phyloP scores from a whole-genome alignment of 1,140 invertebrate species.

The Listronotus bonariensis region DNA sequence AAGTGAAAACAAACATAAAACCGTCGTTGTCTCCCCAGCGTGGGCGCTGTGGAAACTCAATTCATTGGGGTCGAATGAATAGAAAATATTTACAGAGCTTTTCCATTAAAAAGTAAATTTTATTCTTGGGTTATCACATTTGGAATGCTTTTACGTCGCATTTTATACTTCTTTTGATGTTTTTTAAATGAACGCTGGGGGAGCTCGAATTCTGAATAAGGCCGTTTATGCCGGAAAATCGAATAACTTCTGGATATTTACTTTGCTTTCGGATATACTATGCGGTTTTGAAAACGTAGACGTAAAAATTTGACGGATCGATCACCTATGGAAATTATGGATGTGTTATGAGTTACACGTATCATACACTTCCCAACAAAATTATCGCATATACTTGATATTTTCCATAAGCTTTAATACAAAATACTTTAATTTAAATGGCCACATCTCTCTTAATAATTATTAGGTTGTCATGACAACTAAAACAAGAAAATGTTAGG shows the following conservation, averaged over 20 bases:
- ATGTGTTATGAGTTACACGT: too few species aligned
- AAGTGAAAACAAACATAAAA: constrained; percentile 14
- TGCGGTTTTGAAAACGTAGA: background rate
- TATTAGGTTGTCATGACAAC: too few species aligned
- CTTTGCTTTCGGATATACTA: constrained; percentile 24
- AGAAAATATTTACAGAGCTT: constrained; percentile 39
- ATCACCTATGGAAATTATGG: too few species aligned
- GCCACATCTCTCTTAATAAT: too few species aligned
- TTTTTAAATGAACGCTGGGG: constrained; percentile 37
- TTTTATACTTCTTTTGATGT: constrained; percentile 39
- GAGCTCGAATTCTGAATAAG: constrained; percentile 35
- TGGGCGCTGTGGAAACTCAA: background rate
- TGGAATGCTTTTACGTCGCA: constrained; percentile 21
- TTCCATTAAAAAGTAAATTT: constrained; percentile 40
- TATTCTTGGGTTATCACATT: constrained; percentile 34
- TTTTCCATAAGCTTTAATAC: too few species aligned
- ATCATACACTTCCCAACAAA: too few species aligned
- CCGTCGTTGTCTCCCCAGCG: background rate
- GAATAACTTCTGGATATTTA: constrained; percentile 41
- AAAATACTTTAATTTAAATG: too few species aligned
- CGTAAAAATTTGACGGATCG: constrained; percentile 1
- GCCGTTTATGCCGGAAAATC: constrained; percentile 36
- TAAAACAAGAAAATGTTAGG: too few species aligned
- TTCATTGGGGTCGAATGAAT: constrained; percentile 28
- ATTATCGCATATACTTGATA: too few species aligned